These are phyloP conservation scores for Arion vulgaris DNA, from an alignment of 1,140 invertebrate genomes.

Conservation along the genomic window DNA sequence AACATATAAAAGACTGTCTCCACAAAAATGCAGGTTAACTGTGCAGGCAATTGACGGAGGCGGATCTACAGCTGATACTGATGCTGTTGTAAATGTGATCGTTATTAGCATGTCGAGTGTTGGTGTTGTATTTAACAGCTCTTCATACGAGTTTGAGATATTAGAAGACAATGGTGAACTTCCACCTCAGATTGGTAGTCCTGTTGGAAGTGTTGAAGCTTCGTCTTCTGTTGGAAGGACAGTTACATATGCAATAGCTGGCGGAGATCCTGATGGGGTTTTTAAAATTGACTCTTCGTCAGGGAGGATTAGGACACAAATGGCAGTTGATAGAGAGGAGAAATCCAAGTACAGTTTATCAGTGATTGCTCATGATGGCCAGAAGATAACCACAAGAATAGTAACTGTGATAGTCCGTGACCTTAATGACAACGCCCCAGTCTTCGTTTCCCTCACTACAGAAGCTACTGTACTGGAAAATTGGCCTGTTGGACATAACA, in stretches of 20 bases:
- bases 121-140: constrained; percentile 58
- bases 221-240: constrained; percentile 60
- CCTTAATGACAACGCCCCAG: constrained; percentile 92
- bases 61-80: constrained; percentile 40
- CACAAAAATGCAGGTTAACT: constrained; percentile 43
- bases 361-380: constrained; percentile 56
- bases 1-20: constrained; percentile 39
- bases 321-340: constrained; percentile 65
- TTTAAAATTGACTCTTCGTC: constrained; percentile 70
- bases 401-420: constrained; percentile 78
- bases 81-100: constrained; percentile 56
- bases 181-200: constrained; percentile 75
- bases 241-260: constrained; percentile 85
- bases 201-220: constrained; percentile 84
- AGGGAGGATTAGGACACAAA: constrained; percentile 68
- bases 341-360: constrained; percentile 55
- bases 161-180: constrained; percentile 80
- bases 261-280: constrained; percentile 76
- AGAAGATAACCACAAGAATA: constrained; percentile 47
- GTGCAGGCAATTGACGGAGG: constrained; percentile 54
- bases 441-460: constrained; percentile 81
- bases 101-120: constrained; percentile 49
- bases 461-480: constrained; percentile 87
- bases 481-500: constrained; percentile 91
- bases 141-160: constrained; percentile 85